Evolutionary conservation across 2,888 invertebrate species (phyloP).

Genomic region (Chrysodeixis includens): DNA sequence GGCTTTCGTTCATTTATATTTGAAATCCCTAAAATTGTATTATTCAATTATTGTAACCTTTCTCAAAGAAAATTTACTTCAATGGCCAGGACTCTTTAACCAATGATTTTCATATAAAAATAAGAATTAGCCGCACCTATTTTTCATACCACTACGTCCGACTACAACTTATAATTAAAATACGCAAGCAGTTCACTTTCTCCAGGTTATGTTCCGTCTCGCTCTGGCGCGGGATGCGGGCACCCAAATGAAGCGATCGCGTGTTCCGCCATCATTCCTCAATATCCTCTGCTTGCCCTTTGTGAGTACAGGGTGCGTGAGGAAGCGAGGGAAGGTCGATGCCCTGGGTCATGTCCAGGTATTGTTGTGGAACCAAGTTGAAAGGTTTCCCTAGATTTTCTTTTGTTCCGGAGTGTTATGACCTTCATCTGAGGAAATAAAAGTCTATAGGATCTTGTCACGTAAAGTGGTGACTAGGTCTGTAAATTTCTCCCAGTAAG

Average conservation of each 20-base stretch:
- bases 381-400: no score
- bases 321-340: constrained; percentile 35
- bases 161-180: constrained; percentile 57
- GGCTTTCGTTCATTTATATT: no score
- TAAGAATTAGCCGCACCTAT: constrained; percentile 11
- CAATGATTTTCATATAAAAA: background rate
- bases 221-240: constrained; percentile 63
- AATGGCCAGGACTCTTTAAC: background rate
- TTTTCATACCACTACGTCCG: constrained; percentile 44
- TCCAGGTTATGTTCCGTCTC: constrained; percentile 45
- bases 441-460: no score
- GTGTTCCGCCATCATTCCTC: constrained; percentile 80
- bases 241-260: constrained; percentile 85
- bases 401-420: no score
- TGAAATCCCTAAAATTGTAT: no score
- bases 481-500: no score
- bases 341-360: constrained; percentile 25
- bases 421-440: no score
- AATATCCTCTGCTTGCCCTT: constrained; percentile 68
- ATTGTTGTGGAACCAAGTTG: background rate
- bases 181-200: constrained; percentile 57
- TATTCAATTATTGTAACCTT: no score
- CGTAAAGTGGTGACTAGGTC: no score
- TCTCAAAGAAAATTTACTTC: no score
- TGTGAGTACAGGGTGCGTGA: constrained; percentile 64